Evolutionary conservation across 2,113 vertebrate species (phyloP), one percentile per base, ranked within the genome.

Genomic region (Vulpes ferrilata): DNA sequence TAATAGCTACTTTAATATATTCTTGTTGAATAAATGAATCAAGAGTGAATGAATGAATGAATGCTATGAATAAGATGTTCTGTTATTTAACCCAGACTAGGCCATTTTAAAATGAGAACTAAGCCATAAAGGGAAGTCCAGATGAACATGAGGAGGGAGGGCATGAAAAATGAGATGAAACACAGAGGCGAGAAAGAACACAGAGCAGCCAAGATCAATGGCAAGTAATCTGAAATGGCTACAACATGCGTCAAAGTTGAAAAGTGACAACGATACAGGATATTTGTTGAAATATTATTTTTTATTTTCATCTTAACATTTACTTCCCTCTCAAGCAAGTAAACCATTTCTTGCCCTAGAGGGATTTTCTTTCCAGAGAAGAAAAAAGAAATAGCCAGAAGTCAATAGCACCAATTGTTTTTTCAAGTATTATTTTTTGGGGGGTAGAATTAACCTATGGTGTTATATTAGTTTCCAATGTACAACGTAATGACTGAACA

Each of bases 61-160:
- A 38, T 57, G 73, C 43, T 74, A 32, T 78, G 10, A 55, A 91
- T 69, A 78, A 11, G 1, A 35, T 65, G 1, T 94, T 80, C n/a
- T 85, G 12, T 67, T 92, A 85, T 57, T 88, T 96, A 94, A 92
- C 22, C 35, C 7, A 81, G 7, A 80, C 43, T 43, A 55, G 81
- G 38, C 81, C 22, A 93, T n/a, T 91, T 85, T 91, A 88, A 74
- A 95, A 30, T 79, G 60, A 71, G 43, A 84, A 78, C 11, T 32
- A 82, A 93, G 13, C 32, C 12, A 19, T 76, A 38, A 81, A 88
- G 64, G 76, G 78, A 91, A 92, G 30, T 82, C 4, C 65, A 81
- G 16, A 51, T 67, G 48, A 89, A 51, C 7, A 15, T 20, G 27
- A 59, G 57, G 60, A 94, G 13, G 53, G 67, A 60, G 7, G 20